Percentiles rank a stretch among this genome's conserved stretches.
These are phyloP conservation scores for Atherix ibis DNA, from an alignment of 2,888 invertebrate species.

Conservation along the genomic window DNA sequence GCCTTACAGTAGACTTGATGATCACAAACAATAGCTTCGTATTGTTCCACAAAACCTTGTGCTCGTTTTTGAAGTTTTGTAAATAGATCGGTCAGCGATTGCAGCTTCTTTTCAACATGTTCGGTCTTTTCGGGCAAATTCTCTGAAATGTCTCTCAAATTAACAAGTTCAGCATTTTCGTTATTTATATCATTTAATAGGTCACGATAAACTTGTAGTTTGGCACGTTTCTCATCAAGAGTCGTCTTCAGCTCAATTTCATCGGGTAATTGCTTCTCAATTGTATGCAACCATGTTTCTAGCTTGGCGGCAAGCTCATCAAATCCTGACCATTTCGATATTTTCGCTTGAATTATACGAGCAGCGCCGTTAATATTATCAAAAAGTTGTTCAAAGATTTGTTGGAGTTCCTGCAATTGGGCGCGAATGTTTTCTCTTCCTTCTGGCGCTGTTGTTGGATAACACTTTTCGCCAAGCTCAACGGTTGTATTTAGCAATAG, in stretches of 20 bases:
- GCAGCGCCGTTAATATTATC: conserved; percentile 65
- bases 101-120: conserved; percentile 54
- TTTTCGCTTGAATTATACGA: conserved; percentile 65
- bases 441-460: conserved; percentile 69
- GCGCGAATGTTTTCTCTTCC: conserved; percentile 72
- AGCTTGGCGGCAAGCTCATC: conserved; percentile 71
- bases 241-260: conserved; percentile 72
- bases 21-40: conserved; percentile 74
- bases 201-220: conserved; percentile 68
- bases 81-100: conserved; percentile 55
- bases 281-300: conserved; percentile 59
- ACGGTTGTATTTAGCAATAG: conserved; percentile 66
- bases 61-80: conserved; percentile 51
- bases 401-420: conserved; percentile 70
- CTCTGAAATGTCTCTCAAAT: conserved; percentile 64
- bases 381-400: conserved; percentile 63
- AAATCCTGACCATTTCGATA: conserved; percentile 78
- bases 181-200: conserved; percentile 67
- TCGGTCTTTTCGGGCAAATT: conserved; percentile 64
- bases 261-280: conserved; percentile 57
- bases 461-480: conserved; percentile 77
- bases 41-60: conserved; percentile 63
- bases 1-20: conserved; percentile 81
- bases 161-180: conserved; percentile 71
- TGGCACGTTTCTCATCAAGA: conserved; percentile 79